A percentile compares a stretch with the other conserved stretches of the same genome.
phyloP scores from a whole-genome alignment of 2,888 invertebrate genomes.

The Cantharis lateralis region DNA sequence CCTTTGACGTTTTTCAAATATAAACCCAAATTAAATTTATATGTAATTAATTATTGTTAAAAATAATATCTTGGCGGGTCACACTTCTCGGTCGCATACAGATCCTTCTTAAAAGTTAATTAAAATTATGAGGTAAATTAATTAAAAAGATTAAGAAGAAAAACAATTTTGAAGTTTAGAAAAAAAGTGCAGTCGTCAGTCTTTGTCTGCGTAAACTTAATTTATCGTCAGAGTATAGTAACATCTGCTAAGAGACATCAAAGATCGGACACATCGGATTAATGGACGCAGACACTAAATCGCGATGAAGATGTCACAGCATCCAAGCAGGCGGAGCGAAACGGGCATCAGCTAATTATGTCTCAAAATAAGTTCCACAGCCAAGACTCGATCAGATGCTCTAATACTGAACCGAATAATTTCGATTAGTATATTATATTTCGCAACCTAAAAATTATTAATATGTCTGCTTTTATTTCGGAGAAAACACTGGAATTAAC shows the following conservation, averaged over 20 bases:
- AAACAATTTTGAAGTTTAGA: conserved; percentile 2
- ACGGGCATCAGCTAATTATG: conserved; percentile 51
- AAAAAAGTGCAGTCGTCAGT: conserved; percentile 6
- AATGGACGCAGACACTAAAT: conserved; percentile 44
- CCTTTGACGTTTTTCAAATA: neutral
- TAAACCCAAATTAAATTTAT: neutral
- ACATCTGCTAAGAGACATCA: conserved; percentile 46
- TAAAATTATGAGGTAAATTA: neutral
- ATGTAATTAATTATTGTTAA: neutral
- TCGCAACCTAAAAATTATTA: too few species aligned
- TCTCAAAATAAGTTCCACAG: conserved; percentile 50
- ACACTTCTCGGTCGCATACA: neutral
- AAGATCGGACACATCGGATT: conserved; percentile 46
- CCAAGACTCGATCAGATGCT: conserved; percentile 21
- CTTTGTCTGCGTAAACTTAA: conserved; percentile 23
- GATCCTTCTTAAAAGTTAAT: neutral
- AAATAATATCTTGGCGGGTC: neutral
- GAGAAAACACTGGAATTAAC: neutral
- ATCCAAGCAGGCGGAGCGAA: conserved; percentile 42
- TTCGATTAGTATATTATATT: neutral
- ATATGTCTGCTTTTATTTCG: neutral
- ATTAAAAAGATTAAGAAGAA: neutral
- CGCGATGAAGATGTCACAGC: conserved; percentile 50
- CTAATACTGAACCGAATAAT: conserved; percentile 24
- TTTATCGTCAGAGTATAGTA: conserved; percentile 17